A percentile compares a stretch with the other conserved stretches of the same genome.
Conservation (phyloP, 1,140 invertebrate genomes). For the Oscheius sp. region DNA sequence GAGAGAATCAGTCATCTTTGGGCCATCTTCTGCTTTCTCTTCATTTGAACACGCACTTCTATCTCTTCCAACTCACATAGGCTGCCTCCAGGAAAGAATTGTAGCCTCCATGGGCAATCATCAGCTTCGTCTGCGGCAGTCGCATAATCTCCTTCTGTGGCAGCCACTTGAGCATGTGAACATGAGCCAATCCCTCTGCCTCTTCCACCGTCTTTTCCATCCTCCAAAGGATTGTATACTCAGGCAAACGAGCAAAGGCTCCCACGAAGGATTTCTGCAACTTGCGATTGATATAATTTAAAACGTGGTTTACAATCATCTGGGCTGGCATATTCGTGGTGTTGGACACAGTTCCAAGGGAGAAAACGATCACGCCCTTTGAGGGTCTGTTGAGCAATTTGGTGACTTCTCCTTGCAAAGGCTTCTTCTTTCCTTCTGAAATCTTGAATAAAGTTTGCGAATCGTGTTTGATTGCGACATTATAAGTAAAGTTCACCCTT, state of each 20-base stretch:
- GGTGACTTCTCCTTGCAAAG: background rate
- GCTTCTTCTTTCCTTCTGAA: constrained; percentile 9
- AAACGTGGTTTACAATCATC: constrained; percentile 41
- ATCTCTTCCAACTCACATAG: constrained; percentile 5
- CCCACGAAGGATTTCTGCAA: constrained; percentile 52
- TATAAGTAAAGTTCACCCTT: constrained; percentile 18
- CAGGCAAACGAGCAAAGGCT: constrained; percentile 51
- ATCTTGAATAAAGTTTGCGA: background rate
- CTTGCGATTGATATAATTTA: background rate
- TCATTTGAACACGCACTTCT: background rate
- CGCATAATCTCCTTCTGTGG: constrained; percentile 61
- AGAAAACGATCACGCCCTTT: constrained; percentile 58
- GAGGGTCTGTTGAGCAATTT: constrained; percentile 38
- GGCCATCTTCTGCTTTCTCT: background rate
- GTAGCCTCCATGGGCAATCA: constrained; percentile 61
- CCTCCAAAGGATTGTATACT: constrained; percentile 56
- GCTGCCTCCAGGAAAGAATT: constrained; percentile 58
- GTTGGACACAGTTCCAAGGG: constrained; percentile 60
- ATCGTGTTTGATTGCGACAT: background rate
- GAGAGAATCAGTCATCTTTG: too few species aligned
- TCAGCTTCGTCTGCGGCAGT: constrained; percentile 51
- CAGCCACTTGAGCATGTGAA: constrained; percentile 58
- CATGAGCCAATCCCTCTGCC: constrained; percentile 43
- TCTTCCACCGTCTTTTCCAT: constrained; percentile 49
- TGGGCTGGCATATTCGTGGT: constrained; percentile 58